Evolutionary conservation across 2,888 invertebrate genomes (phyloP).

Genomic region (Theristus sp.): DNA sequence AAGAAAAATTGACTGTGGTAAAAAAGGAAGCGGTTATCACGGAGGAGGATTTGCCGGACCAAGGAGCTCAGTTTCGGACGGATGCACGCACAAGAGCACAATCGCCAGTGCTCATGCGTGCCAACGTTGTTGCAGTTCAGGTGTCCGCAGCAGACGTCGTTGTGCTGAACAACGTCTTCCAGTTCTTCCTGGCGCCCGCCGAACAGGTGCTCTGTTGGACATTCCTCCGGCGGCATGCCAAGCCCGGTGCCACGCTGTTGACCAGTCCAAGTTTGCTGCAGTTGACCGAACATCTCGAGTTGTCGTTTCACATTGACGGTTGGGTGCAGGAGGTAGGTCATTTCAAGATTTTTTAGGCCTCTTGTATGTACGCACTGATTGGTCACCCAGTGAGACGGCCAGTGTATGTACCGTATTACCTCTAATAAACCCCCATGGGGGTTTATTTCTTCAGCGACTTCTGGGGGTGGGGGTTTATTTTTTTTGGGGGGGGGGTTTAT

Average conservation of each 20-base stretch:
- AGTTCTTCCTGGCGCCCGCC: constrained; percentile 45
- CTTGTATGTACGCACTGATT: too few species aligned
- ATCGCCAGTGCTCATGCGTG: too few species aligned
- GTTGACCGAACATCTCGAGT: neutral
- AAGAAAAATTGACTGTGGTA: too few species aligned
- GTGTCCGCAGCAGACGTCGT: constrained; percentile 43
- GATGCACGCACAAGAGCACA: too few species aligned
- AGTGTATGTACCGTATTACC: neutral
- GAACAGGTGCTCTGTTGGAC: constrained; percentile 36
- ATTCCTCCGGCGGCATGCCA: neutral
- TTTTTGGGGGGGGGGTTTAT: too few species aligned
- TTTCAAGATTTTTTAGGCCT: neutral
- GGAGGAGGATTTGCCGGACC: too few species aligned
- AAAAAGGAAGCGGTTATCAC: too few species aligned
- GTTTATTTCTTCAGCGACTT: too few species aligned
- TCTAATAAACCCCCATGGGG: too few species aligned
- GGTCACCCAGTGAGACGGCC: neutral
- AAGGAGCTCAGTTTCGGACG: too few species aligned
- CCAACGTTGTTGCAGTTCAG: too few species aligned
- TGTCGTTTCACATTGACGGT: neutral
- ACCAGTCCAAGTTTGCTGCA: neutral
- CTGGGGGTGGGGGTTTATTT: too few species aligned
- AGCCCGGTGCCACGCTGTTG: neutral
- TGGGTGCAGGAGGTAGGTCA: neutral
- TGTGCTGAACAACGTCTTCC: constrained; percentile 49